Percentiles rank a stretch among this genome's conserved stretches.
phyloP scores from a whole-genome alignment of 2,797 vertebrate species.

The Percopsis omiscomaycus region DNA sequence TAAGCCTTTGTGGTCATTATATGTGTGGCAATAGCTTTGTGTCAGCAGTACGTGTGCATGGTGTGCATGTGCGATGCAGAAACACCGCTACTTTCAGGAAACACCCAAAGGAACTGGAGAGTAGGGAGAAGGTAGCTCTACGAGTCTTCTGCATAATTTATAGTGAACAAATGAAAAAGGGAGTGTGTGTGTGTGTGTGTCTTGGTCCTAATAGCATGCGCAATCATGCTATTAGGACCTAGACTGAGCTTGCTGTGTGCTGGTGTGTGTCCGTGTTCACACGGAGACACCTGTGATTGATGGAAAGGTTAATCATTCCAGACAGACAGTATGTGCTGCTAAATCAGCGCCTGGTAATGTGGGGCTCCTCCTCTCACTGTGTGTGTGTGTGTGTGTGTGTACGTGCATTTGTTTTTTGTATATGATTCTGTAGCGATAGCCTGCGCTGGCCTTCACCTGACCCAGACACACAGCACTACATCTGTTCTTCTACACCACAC shows the following conservation, averaged over 20 bases:
- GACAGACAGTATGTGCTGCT: constrained; percentile 67
- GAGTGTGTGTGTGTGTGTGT: constrained; percentile 5
- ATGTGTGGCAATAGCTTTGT: constrained; percentile 22
- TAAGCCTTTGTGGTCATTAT: constrained; percentile 26
- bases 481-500: too few relatives aligned
- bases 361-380: constrained; percentile 3
- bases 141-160: constrained; percentile 11
- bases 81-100: constrained; percentile 13
- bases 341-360: constrained; percentile 61
- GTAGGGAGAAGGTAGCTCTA: constrained; percentile 14
- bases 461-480: too few relatives aligned
- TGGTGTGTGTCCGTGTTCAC: constrained; percentile 42
- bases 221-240: background rate
- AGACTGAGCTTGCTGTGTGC: background rate
- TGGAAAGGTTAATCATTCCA: constrained; percentile 71
- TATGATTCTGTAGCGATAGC: too few relatives aligned
- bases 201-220: background rate
- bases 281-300: constrained; percentile 60
- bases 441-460: too few relatives aligned
- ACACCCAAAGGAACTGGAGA: constrained; percentile 14
- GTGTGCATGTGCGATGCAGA: background rate
- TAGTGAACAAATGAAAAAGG: constrained; percentile 20
- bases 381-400: constrained; percentile 11
- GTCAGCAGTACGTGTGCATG: constrained; percentile 25
- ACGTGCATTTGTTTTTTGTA: constrained; percentile 10